These are phyloP conservation scores for Microctenopoma lineatum DNA, from an alignment of 2,797 vertebrate genomes.

Conservation along the genomic window DNA sequence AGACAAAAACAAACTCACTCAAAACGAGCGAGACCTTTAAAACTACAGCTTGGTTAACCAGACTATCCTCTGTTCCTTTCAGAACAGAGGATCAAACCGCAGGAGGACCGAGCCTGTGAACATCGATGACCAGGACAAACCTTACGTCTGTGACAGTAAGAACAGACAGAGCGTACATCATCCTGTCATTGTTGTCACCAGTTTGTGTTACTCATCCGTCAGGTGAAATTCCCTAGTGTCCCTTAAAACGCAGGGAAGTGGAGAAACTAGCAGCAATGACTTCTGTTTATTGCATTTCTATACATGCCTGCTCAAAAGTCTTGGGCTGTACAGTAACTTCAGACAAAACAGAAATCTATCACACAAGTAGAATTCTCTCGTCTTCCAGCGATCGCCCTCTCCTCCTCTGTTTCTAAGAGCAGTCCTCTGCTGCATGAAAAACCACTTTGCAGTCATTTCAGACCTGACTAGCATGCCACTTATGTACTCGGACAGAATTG, in stretches of 20 bases:
- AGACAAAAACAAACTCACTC: neutral
- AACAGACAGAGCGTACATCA: conserved; percentile 21
- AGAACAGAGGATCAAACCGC: conserved; percentile 93
- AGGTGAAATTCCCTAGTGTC: neutral
- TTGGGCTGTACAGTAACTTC: neutral
- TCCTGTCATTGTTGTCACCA: conserved; percentile 13
- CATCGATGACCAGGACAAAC: conserved; percentile 94
- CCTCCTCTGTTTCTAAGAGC: conserved; percentile 48
- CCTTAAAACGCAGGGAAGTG: neutral
- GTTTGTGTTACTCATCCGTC: neutral
- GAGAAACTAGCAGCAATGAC: neutral
- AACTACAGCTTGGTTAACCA: too few species aligned
- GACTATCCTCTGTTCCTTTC: conserved; percentile 21
- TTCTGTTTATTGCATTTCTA: neutral
- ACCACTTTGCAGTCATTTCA: conserved; percentile 58
- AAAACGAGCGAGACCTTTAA: too few species aligned
- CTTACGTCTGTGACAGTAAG: conserved; percentile 99
- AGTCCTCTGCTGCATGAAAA: conserved; percentile 70
- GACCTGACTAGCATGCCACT: conserved; percentile 74
- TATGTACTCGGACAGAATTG: conserved; percentile 34
- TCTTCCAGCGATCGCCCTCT: conserved; percentile 20
- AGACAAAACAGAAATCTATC: conserved; percentile 3
- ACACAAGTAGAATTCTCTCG: conserved; percentile 15
- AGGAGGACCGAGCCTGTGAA: conserved; percentile 89
- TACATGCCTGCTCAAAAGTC: conserved; percentile 10